Percentiles rank a stretch among this genome's conserved stretches.
phyloP scores from a whole-genome alignment of 2,888 invertebrate genomes.

The Pammene fasciana region DNA sequence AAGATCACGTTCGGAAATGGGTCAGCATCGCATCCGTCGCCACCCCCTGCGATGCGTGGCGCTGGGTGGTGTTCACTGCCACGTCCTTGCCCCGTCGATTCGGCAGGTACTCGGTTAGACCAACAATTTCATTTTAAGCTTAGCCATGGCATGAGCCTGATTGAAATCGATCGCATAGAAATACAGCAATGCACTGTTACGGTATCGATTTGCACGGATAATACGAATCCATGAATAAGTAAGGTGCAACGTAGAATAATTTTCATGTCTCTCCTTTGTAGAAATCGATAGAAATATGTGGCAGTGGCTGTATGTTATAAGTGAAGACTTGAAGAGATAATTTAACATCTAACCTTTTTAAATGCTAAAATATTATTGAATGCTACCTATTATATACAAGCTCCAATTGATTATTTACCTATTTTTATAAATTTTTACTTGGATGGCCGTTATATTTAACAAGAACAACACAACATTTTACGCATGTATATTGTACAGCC shows the following conservation, averaged over 20 bases:
- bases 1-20: conserved; percentile 70
- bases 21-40: conserved; percentile 65
- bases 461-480: too few species aligned
- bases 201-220: conserved; percentile 10
- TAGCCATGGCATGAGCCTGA: conserved; percentile 10
- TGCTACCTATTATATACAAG: too few species aligned
- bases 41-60: conserved; percentile 43
- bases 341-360: too few species aligned
- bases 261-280: not conserved
- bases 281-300: conserved; percentile 22
- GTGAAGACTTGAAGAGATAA: too few species aligned
- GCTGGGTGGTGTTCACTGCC: conserved; percentile 38
- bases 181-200: conserved; percentile 17
- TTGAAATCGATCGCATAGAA: conserved; percentile 20
- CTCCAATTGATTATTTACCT: too few species aligned
- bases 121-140: conserved; percentile 20
- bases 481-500: too few species aligned
- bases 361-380: too few species aligned
- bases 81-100: conserved; percentile 29
- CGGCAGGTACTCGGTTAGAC: conserved; percentile 16
- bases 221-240: conserved; percentile 20
- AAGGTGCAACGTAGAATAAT: conserved; percentile 13
- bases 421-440: too few species aligned
- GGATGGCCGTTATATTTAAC: too few species aligned
- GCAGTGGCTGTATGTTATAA: not conserved